phyloP scores from a whole-genome alignment of 2,888 invertebrate species.

The Drosophila paracracens region DNA sequence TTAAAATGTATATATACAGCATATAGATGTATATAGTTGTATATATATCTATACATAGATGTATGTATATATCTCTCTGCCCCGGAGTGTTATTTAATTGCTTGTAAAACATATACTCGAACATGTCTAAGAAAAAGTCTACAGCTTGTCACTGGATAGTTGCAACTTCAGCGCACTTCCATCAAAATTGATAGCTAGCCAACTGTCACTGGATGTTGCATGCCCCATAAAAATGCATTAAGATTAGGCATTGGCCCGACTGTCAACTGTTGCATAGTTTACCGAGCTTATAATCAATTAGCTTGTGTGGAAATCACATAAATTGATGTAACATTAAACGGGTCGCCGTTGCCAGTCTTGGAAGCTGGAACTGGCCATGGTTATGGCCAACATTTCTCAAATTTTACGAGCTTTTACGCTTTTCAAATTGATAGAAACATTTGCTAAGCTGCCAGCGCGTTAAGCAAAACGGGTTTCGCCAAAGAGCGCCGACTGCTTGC shows the following conservation, averaged over 20 bases:
- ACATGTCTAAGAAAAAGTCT: neutral
- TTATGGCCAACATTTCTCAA: conserved; percentile 70
- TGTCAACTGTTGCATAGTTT: conserved; percentile 41
- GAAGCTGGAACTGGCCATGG: conserved; percentile 41
- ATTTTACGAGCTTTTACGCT: conserved; percentile 67
- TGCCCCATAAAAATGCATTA: conserved; percentile 43
- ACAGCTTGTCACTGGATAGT: neutral
- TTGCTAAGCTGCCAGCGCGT: conserved; percentile 47
- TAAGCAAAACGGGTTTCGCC: conserved; percentile 52
- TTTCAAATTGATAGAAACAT: conserved; percentile 77
- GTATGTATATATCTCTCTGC: fast-evolving
- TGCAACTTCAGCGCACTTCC: neutral
- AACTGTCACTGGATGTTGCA: conserved; percentile 20
- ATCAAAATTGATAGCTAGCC: conserved; percentile 1
- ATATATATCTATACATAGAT: too few relatives aligned
- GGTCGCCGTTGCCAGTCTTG: conserved; percentile 32
- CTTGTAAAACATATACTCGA: neutral
- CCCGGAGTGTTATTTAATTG: neutral
- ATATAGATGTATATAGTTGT: fast-evolving
- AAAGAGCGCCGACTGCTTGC: conserved; percentile 35
- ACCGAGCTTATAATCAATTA: conserved; percentile 78
- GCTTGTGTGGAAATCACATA: conserved; percentile 82
- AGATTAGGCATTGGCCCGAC: conserved; percentile 32
- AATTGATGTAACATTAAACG: conserved; percentile 78
- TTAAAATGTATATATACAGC: neutral